These are phyloP conservation scores for Phylloscopus trochiloides DNA, from an alignment of 2,113 vertebrate genomes.

Conservation along the genomic window DNA sequence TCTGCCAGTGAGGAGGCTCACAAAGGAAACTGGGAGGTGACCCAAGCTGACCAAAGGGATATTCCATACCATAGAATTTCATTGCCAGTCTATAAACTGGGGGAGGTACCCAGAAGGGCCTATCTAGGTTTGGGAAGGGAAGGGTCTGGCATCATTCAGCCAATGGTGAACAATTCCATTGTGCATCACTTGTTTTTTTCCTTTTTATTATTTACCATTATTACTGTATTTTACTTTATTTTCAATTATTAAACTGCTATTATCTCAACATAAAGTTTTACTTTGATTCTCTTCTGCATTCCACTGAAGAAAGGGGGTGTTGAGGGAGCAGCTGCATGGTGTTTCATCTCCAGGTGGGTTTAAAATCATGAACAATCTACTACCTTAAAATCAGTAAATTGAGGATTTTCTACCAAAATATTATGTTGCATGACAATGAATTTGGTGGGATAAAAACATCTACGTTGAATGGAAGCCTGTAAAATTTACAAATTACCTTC, in stretches of 20 bases:
- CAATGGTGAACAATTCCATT: neutral
- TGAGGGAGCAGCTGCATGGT: neutral
- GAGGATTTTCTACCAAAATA: neutral
- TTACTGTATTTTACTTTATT: neutral
- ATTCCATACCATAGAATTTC: neutral
- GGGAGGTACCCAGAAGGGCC: neutral
- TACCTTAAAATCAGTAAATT: neutral
- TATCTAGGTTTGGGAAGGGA: neutral
- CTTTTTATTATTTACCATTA: neutral
- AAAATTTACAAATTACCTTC: neutral
- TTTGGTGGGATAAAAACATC: neutral
- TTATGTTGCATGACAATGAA: neutral
- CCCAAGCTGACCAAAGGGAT: neutral
- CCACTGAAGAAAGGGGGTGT: neutral
- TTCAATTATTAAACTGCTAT: neutral
- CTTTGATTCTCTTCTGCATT: neutral
- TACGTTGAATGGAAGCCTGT: neutral
- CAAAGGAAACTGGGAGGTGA: neutral
- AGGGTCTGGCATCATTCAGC: neutral
- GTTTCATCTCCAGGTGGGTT: neutral
- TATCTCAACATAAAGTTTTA: neutral
- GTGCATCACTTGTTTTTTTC: neutral
- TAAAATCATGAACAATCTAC: neutral
- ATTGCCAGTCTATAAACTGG: neutral
- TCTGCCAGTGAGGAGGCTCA: neutral